Evolutionary conservation across 2,113 vertebrate genomes (phyloP), one percentile per base, ranked within the genome.

Genomic region (Astatoreochromis straeleni): DNA sequence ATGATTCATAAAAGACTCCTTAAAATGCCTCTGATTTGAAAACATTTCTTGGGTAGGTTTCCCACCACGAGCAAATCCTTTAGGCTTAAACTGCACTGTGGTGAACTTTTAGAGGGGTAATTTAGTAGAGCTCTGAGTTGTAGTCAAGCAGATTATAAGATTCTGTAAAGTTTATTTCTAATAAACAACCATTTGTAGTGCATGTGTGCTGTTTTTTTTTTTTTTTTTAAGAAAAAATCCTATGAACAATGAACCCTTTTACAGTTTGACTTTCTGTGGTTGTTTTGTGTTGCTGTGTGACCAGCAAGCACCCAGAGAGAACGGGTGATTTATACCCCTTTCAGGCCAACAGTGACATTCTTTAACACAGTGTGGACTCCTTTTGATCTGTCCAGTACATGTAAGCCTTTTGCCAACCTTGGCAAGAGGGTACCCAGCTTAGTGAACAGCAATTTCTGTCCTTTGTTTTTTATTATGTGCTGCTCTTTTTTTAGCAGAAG

Each of bases 211-310:
- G 40, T 2, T 3, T 21, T 33, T 3, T 3, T 7, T 0, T 47
- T 14, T 3, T 1, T 4, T 3, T 5, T 5, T 0, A 3, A 16
- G 2, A 29, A 68, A 47, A 73, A 26, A 26, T 16, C 21, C n/a
- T 1, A 2, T 45, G 14, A 75, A 60, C 38, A 60, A 47, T 47
- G 17, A 82, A 14, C 26, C 57, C 17, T 63, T 81, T 63, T 31
- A 82, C 80, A 82, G 55, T 63, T 16, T 82, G 19, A 29, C 4
- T 58, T 82, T 47, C 40, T 12, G 24, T 63, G 26, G 38, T 29
- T 63, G 55, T 31, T 63, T 42, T 70, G 49, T 33, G 51, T 75
- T 75, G 68, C 68, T 75, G 68, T 73, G 40, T 47, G 68, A 81
- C 79, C 33, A 65, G 6, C 31, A 47, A 55, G 58, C 7, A 33